Evolutionary conservation across 2,113 vertebrate genomes (phyloP).

Genomic region (Uria aalge): DNA sequence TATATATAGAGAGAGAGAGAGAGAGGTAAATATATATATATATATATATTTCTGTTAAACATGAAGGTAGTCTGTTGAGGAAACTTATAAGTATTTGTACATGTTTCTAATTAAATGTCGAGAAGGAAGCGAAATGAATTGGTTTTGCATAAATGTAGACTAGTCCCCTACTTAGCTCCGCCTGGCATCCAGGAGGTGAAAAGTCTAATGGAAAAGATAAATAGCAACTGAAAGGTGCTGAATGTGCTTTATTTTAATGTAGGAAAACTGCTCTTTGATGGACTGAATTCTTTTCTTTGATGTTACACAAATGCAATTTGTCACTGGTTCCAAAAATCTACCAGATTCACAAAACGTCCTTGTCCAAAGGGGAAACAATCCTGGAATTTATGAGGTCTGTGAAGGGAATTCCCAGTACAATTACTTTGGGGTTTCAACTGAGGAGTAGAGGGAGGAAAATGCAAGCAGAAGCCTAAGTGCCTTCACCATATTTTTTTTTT

Average conservation of each 20-base stretch:
- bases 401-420: neutral
- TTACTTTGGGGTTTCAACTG: neutral
- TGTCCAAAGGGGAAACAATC: neutral
- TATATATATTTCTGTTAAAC: neutral
- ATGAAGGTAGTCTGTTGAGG: neutral
- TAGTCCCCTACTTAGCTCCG: neutral
- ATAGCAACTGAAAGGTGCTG: neutral
- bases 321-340: neutral
- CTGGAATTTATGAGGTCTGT: neutral
- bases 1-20: too few relatives aligned
- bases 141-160: neutral
- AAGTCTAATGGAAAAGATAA: neutral
- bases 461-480: neutral
- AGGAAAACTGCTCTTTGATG: neutral
- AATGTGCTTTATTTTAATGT: neutral
- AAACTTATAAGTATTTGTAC: neutral
- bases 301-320: neutral
- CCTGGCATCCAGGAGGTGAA: neutral
- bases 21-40: too few relatives aligned
- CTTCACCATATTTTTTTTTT: neutral
- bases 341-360: neutral
- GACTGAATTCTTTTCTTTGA: neutral
- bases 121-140: neutral
- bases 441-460: neutral
- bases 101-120: neutral